phyloP scores from a whole-genome alignment of 1,140 invertebrate species.

The Lepidurus couesii region DNA sequence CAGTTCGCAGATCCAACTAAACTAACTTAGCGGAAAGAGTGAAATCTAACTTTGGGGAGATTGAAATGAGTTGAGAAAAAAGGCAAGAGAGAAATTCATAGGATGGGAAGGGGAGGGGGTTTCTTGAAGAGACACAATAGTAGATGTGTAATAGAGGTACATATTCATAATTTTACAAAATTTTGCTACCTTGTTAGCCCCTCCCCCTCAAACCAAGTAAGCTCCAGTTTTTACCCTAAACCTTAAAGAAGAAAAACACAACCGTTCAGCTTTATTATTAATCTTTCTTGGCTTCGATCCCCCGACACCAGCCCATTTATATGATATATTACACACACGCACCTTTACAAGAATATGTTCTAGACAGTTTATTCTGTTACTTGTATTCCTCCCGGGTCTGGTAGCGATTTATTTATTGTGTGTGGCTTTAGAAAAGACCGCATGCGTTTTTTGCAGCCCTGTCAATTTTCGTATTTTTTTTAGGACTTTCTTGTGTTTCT shows the following conservation, averaged over 20 bases:
- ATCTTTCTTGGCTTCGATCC: background rate
- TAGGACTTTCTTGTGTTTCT: background rate
- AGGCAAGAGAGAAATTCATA: background rate
- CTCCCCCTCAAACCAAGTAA: background rate
- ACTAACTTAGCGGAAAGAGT: too few relatives aligned
- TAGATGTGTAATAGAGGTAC: constrained; percentile 7
- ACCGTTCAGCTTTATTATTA: background rate
- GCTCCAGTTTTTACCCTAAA: background rate
- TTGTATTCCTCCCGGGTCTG: background rate
- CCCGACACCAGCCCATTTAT: background rate
- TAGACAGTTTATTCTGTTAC: background rate
- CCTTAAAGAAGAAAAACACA: background rate
- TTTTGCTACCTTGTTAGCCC: constrained; percentile 3
- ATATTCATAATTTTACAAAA: background rate
- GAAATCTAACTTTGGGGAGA: too few relatives aligned
- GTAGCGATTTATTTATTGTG: background rate
- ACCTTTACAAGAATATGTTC: background rate
- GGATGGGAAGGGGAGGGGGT: background rate
- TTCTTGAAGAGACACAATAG: background rate
- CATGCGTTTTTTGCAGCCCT: background rate
- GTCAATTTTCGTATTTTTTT: background rate
- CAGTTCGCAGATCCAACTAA: too few relatives aligned
- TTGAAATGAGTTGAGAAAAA: background rate
- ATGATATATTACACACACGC: background rate
- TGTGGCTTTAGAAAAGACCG: constrained; percentile 21